These are phyloP conservation scores for Acanthopleura granulata DNA, from an alignment of 2,888 invertebrate species.

Conservation along the genomic window DNA sequence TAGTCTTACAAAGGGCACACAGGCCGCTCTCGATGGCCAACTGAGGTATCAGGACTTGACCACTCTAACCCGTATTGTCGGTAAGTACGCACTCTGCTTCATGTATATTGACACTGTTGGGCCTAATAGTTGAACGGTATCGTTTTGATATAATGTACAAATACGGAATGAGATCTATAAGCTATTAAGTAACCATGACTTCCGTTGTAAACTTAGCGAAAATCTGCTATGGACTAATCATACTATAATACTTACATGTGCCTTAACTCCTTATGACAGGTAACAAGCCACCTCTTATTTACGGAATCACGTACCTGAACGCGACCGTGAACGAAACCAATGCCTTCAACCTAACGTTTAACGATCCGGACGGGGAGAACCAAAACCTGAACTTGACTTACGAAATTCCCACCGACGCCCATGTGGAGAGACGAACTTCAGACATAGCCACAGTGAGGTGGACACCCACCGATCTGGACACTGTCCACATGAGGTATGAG, in stretches of 20 bases:
- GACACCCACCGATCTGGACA: neutral
- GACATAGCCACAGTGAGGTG: neutral
- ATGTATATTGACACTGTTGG: neutral
- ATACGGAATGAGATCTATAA: too few species aligned
- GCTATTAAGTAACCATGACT: too few species aligned
- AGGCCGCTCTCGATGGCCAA: neutral
- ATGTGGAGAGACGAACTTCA: neutral
- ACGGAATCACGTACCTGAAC: neutral
- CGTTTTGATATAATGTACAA: too few species aligned
- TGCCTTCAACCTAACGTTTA: neutral
- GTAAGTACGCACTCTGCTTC: neutral
- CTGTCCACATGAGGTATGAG: neutral
- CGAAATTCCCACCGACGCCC: neutral
- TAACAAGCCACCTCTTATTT: neutral
- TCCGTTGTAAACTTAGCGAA: too few species aligned
- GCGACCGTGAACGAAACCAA: neutral
- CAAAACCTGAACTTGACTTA: neutral
- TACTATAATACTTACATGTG: neutral
- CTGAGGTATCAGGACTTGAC: neutral
- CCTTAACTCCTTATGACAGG: neutral
- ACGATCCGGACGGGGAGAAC: constrained; percentile 5
- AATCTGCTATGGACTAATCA: too few species aligned
- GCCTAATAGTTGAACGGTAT: too few species aligned
- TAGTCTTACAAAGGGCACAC: neutral
- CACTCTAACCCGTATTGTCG: neutral